Evolutionary conservation across 1,140 invertebrate genomes (phyloP).

Genomic region (Heliothis subflexa): DNA sequence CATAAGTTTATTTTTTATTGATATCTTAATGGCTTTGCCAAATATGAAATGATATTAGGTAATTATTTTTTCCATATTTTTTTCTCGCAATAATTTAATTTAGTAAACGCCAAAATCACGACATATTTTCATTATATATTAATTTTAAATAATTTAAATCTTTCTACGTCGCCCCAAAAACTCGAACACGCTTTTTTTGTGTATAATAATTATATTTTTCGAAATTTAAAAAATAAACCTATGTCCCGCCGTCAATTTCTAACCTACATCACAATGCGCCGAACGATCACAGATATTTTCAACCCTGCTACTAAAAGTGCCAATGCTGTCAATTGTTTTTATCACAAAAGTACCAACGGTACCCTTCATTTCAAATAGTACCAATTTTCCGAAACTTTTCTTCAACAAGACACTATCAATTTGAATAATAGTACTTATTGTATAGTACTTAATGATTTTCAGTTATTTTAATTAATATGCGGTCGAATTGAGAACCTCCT

Average conservation of each 20-base stretch:
- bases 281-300: conserved; percentile 67
- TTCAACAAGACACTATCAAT: too few relatives aligned
- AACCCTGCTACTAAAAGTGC: conserved; percentile 57
- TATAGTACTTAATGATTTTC: too few relatives aligned
- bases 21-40: neutral
- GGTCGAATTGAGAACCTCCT: too few relatives aligned
- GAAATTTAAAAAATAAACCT: conserved; percentile 40
- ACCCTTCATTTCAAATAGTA: too few relatives aligned
- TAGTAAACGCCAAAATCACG: neutral
- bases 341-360: neutral
- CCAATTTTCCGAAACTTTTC: too few relatives aligned
- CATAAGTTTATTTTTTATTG: conserved; percentile 27
- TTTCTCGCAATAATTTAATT: too few relatives aligned
- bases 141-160: neutral
- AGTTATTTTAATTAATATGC: too few relatives aligned
- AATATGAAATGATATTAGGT: neutral
- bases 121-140: too few relatives aligned
- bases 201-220: neutral
- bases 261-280: conserved; percentile 70
- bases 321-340: conserved; percentile 43
- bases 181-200: neutral
- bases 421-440: too few relatives aligned
- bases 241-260: conserved; percentile 45
- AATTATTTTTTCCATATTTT: neutral
- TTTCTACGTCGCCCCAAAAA: neutral